These are phyloP conservation scores for Lophochroa leadbeateri DNA, from an alignment of 2,113 vertebrate genomes.

Conservation along the genomic window DNA sequence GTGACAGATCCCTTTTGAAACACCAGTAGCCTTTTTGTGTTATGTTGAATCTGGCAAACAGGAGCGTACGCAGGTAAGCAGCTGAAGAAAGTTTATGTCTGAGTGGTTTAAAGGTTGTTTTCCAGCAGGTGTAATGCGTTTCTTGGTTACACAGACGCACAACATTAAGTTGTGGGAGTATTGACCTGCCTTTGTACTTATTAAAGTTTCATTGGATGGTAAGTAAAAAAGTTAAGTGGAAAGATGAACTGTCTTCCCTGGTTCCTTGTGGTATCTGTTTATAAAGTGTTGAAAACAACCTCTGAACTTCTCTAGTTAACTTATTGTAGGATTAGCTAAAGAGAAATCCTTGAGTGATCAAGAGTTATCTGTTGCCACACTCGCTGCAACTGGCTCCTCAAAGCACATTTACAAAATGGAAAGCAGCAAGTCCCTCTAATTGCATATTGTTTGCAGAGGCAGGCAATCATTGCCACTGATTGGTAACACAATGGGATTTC, in stretches of 20 bases:
- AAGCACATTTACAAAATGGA: not conserved
- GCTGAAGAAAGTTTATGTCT: not conserved
- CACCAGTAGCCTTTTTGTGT: conserved; percentile 6
- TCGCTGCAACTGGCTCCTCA: not conserved
- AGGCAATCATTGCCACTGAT: not conserved
- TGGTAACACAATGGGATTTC: not conserved
- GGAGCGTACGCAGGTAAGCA: conserved; percentile 35
- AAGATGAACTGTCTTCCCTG: not conserved
- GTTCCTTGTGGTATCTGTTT: not conserved
- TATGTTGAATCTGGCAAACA: conserved; percentile 5
- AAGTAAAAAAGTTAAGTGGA: not conserved
- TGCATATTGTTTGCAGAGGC: not conserved
- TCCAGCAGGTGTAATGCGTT: not conserved
- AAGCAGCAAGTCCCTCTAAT: not conserved
- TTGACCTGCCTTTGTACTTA: conserved; percentile 11
- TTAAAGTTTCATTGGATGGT: not conserved
- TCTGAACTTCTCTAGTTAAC: conserved; percentile 26
- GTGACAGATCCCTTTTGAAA: conserved; percentile 39
- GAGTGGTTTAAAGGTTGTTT: not conserved
- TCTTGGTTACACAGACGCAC: conserved; percentile 28
- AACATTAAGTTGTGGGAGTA: not conserved
- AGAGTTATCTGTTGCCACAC: not conserved
- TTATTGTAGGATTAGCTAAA: conserved; percentile 8
- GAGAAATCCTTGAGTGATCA: not conserved
- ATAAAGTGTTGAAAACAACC: not conserved